Evolutionary conservation across 2,888 invertebrate genomes (phyloP).

Genomic region (Trachelus iudaicus): DNA sequence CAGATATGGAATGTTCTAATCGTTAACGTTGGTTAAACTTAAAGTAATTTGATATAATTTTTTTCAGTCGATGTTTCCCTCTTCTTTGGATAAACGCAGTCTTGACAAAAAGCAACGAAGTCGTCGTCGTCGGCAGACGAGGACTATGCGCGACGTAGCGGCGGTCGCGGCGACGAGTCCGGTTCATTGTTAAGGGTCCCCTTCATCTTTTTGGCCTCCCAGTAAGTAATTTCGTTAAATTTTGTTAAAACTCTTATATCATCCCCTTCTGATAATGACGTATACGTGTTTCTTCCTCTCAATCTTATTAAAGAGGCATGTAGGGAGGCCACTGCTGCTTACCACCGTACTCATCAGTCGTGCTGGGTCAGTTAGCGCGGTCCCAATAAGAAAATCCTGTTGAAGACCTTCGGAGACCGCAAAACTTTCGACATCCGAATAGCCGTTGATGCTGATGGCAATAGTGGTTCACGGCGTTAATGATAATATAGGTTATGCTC

Average conservation of each 20-base stretch:
- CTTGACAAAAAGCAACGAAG: conserved; percentile 40
- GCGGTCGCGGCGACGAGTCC: not conserved
- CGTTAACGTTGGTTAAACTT: conserved; percentile 37
- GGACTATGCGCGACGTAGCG: not conserved
- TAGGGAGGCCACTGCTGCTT: not conserved
- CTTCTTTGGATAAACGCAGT: conserved; percentile 59
- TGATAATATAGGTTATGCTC: conserved; percentile 1
- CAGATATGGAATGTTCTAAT: conserved; percentile 17
- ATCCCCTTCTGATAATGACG: not conserved
- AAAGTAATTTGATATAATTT: conserved; percentile 33
- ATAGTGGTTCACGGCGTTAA: conserved; percentile 25
- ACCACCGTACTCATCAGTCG: not conserved
- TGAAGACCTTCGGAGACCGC: too few relatives aligned
- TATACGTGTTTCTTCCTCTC: not conserved
- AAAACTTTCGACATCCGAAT: not conserved
- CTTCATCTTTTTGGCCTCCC: not conserved
- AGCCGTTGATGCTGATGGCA: not conserved
- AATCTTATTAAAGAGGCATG: not conserved
- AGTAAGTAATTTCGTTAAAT: not conserved
- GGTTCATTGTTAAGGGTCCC: not conserved
- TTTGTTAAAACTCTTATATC: not conserved
- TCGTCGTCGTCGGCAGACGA: not conserved
- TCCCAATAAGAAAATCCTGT: too few relatives aligned
- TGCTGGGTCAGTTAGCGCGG: too few relatives aligned
- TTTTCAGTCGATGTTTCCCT: conserved; percentile 47